Evolutionary conservation across 2,113 vertebrate species (phyloP).

Genomic region (Collichthys lucidus): DNA sequence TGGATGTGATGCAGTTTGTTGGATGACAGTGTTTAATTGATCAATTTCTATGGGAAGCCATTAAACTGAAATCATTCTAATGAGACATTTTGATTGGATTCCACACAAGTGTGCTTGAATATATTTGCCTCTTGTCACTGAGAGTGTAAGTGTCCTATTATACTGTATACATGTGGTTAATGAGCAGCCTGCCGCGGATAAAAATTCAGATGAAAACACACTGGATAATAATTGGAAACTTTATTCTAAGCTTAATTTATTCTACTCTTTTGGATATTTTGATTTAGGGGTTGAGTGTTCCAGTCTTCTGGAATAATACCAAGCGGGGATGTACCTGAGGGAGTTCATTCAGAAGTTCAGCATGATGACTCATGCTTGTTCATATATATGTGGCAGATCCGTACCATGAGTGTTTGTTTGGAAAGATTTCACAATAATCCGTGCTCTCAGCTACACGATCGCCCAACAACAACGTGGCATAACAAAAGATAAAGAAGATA

Average conservation of each 20-base stretch:
- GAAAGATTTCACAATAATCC: too few species aligned
- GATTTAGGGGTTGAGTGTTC: not conserved
- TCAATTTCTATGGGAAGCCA: constrained; percentile 67
- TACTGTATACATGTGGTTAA: constrained; percentile 52
- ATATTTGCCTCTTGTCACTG: constrained; percentile 54
- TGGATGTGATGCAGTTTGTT: constrained; percentile 68
- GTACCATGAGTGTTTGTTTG: too few species aligned
- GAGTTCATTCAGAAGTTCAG: too few species aligned
- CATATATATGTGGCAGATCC: too few species aligned
- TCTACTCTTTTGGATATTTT: not conserved
- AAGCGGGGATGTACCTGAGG: too few species aligned
- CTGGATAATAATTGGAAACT: constrained; percentile 31
- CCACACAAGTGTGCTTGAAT: constrained; percentile 61
- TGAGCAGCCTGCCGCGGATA: constrained; percentile 41
- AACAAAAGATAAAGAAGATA: too few species aligned
- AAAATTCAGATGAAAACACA: constrained; percentile 31
- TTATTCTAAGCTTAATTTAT: not conserved
- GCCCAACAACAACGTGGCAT: too few species aligned
- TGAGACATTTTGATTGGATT: constrained; percentile 76
- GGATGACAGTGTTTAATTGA: constrained; percentile 74
- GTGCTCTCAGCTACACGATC: too few species aligned
- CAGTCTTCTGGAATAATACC: not conserved
- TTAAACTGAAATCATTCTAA: constrained; percentile 73
- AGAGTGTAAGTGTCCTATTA: constrained; percentile 68
- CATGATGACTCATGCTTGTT: too few species aligned